Evolutionary conservation across 2,888 invertebrate genomes (phyloP).

Genomic region (Ethmia dodecea): DNA sequence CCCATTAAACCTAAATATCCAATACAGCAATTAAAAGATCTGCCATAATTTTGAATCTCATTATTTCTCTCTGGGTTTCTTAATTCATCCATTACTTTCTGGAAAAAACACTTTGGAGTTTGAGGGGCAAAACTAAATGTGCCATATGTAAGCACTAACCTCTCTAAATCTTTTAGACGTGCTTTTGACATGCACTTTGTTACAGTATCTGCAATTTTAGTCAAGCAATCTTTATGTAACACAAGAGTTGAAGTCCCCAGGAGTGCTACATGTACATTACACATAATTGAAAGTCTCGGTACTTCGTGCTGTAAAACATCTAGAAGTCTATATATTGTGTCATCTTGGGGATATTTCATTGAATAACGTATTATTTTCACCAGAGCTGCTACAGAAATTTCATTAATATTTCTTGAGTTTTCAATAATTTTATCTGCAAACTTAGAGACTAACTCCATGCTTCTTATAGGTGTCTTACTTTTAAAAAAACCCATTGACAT

Average conservation of each 20-base stretch:
- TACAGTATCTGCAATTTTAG: conserved; percentile 70
- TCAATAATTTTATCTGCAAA: conserved; percentile 72
- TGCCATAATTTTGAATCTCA: conserved; percentile 79
- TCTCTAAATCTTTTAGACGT: conserved; percentile 86
- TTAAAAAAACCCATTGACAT: conserved; percentile 88
- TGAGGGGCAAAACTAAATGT: conserved; percentile 78
- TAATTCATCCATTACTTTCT: conserved; percentile 66
- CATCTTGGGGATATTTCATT: conserved; percentile 50
- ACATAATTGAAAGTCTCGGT: conserved; percentile 76
- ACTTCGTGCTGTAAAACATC: conserved; percentile 74
- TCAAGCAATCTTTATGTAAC: conserved; percentile 50
- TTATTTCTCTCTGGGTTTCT: conserved; percentile 62
- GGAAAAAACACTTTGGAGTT: conserved; percentile 48
- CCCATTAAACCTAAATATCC: conserved; percentile 77
- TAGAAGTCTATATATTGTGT: conserved; percentile 69
- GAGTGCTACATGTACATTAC: conserved; percentile 82
- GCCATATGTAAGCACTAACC: conserved; percentile 79
- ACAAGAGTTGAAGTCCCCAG: conserved; percentile 72
- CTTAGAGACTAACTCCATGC: conserved; percentile 56
- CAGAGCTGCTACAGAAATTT: conserved; percentile 81
- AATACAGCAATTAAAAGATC: conserved; percentile 78
- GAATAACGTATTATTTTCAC: conserved; percentile 82
- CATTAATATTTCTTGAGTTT: conserved; percentile 74
- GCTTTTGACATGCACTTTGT: conserved; percentile 55
- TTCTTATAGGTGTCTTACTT: conserved; percentile 80